These are phyloP conservation scores for Acipenser oxyrinchus DNA, from an alignment of 2,797 vertebrate genomes.

Conservation along the genomic window DNA sequence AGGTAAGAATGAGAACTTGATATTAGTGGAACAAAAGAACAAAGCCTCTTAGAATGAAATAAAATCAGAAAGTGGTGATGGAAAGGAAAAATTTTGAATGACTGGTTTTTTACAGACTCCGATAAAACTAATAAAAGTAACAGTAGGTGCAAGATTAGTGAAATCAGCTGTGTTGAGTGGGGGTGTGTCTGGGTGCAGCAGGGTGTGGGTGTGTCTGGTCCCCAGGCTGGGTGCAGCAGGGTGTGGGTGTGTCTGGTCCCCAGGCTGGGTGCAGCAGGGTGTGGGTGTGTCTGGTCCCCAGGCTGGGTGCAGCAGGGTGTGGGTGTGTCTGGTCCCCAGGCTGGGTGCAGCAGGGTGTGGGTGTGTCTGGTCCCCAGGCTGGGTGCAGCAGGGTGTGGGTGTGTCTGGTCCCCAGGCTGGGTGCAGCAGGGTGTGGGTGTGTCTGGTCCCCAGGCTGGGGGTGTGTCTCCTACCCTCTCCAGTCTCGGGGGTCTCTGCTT, in stretches of 20 bases:
- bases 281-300: background rate
- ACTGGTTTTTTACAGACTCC: too few species aligned
- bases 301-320: background rate
- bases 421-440: background rate
- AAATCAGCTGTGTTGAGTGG: too few species aligned
- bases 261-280: too few species aligned
- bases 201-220: background rate
- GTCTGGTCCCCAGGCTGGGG: background rate
- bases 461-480: slow-evolving; percentile 62
- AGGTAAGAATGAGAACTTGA: too few species aligned
- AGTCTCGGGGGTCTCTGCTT: slow-evolving; percentile 82
- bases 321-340: background rate
- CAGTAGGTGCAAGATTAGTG: too few species aligned
- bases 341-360: too few species aligned
- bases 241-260: background rate
- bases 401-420: too few species aligned
- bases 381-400: background rate
- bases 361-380: background rate
- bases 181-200: background rate
- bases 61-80: too few species aligned
- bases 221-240: background rate
- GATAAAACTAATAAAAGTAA: too few species aligned
- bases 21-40: too few species aligned
- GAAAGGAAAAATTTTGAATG: too few species aligned
- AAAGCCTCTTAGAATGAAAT: too few species aligned